Percentiles rank a stretch among this genome's conserved stretches.
Conservation (phyloP, 1,140 invertebrate species). For the Drosophila nebulosa region DNA sequence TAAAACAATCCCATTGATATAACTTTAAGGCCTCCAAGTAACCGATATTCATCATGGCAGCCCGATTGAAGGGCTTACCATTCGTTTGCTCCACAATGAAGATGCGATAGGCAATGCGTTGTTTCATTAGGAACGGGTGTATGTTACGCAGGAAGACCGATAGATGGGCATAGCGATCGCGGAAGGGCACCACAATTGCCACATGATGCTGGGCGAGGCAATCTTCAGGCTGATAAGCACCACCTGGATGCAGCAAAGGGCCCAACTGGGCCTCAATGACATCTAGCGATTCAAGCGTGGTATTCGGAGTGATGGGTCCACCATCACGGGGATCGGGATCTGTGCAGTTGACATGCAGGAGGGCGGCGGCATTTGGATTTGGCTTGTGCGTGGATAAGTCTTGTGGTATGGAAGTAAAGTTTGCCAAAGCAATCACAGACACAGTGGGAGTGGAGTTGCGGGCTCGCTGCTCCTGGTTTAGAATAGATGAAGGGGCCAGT, state of each 20-base stretch:
- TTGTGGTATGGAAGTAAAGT: constrained; percentile 77
- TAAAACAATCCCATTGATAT: constrained; percentile 92
- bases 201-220: constrained; percentile 90
- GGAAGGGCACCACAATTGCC: constrained; percentile 92
- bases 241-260: constrained; percentile 85
- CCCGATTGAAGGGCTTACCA: constrained; percentile 91
- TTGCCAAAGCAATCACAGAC: constrained; percentile 73
- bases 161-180: constrained; percentile 92
- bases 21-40: constrained; percentile 91
- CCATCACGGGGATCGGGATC: constrained; percentile 69
- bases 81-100: constrained; percentile 96
- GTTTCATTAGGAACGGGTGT: constrained; percentile 94
- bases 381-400: constrained; percentile 55
- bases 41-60: constrained; percentile 97
- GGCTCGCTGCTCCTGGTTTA: constrained; percentile 26
- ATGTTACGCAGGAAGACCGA: constrained; percentile 92
- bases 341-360: constrained; percentile 47
- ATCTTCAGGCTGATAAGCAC: constrained; percentile 87
- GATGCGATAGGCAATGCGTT: constrained; percentile 96
- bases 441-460: constrained; percentile 52
- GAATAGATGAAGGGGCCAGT: constrained; percentile 52
- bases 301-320: constrained; percentile 81
- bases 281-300: constrained; percentile 80
- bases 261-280: constrained; percentile 81
- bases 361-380: constrained; percentile 33